Percentiles rank a stretch among this genome's conserved stretches.
Conservation (phyloP, 2,888 invertebrate genomes). For the Phortica magna region DNA sequence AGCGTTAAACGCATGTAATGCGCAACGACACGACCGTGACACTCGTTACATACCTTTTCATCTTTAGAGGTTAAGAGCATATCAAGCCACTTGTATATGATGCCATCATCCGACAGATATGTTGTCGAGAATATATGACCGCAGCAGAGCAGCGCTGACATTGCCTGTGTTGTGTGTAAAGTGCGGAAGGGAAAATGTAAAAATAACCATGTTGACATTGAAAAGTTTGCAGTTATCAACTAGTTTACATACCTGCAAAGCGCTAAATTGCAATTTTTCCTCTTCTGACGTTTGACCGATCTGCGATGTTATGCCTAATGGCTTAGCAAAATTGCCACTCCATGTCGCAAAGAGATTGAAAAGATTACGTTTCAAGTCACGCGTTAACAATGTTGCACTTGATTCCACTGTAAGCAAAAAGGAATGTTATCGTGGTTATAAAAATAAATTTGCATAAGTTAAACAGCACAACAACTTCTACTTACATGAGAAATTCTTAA, state of each 20-base stretch:
- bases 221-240: background rate
- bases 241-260: slow-evolving; percentile 78
- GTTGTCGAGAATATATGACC: slow-evolving; percentile 95
- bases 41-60: slow-evolving; percentile 83
- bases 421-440: slow-evolving; percentile 5
- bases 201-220: background rate
- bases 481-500: slow-evolving; percentile 94
- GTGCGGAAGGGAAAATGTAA: background rate
- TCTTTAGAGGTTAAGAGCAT: slow-evolving; percentile 92
- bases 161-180: slow-evolving; percentile 83
- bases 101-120: slow-evolving; percentile 92
- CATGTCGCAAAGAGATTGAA: slow-evolving; percentile 96
- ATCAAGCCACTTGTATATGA: slow-evolving; percentile 96
- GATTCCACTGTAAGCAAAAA: slow-evolving; percentile 85
- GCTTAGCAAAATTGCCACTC: slow-evolving; percentile 92
- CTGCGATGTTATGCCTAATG: slow-evolving; percentile 80
- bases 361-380: slow-evolving; percentile 90
- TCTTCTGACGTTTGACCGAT: slow-evolving; percentile 79
- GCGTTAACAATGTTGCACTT: slow-evolving; percentile 89
- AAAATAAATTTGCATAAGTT: background rate
- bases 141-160: slow-evolving; percentile 97
- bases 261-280: slow-evolving; percentile 82
- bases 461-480: slow-evolving; percentile 49
- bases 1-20: background rate
- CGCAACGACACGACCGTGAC: background rate